phyloP scores from a whole-genome alignment of 2,797 vertebrate species.

The Mustela erminea region DNA sequence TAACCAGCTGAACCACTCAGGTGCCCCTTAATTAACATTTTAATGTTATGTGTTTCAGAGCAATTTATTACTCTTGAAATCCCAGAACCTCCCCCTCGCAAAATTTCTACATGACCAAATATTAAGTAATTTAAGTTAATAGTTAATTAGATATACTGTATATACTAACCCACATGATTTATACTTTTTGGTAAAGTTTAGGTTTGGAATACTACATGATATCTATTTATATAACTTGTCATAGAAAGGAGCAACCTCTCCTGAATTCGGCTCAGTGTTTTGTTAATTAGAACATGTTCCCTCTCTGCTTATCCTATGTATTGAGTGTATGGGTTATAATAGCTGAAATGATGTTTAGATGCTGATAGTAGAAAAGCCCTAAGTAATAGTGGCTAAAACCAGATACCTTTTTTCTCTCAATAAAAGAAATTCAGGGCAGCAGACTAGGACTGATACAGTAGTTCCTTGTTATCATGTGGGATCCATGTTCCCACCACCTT shows the following conservation, averaged over 20 bases:
- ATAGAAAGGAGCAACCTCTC: neutral
- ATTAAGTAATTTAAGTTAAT: slow-evolving; percentile 15
- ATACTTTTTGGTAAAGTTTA: slow-evolving; percentile 48
- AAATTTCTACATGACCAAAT: slow-evolving; percentile 22
- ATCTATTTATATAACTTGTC: neutral
- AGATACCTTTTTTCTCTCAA: neutral
- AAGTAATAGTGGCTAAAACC: neutral
- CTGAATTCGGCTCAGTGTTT: neutral
- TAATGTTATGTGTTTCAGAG: neutral
- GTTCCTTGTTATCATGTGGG: neutral
- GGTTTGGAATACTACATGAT: neutral
- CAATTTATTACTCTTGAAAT: slow-evolving; percentile 43
- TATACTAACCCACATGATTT: neutral
- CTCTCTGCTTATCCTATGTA: neutral
- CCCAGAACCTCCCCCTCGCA: neutral
- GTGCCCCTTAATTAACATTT: slow-evolving; percentile 46
- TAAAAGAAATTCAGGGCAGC: neutral
- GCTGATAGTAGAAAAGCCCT: neutral
- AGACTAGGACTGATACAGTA: neutral
- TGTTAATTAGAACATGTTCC: neutral
- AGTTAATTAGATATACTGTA: slow-evolving; percentile 29
- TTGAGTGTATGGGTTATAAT: slow-evolving; percentile 9
- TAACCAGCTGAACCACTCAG: neutral
- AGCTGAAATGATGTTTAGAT: neutral
- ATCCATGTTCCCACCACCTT: neutral